A percentile compares a stretch with the other conserved stretches of the same genome.
These are phyloP conservation scores for Metallyticus violacea DNA, from an alignment of 2,888 invertebrate species.

Conservation along the genomic window DNA sequence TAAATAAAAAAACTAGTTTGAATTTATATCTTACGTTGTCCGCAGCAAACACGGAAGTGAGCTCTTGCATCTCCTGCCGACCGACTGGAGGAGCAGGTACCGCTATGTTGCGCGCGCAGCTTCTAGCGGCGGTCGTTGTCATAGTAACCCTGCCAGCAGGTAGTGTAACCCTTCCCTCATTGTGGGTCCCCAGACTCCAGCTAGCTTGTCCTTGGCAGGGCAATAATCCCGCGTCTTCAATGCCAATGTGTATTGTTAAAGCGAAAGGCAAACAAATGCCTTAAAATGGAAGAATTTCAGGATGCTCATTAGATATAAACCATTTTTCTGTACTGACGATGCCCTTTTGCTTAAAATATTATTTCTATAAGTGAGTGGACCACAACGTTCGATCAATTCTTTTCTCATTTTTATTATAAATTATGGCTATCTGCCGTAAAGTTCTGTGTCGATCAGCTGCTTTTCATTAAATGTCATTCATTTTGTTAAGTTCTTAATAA, in stretches of 20 bases:
- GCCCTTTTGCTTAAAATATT: too few relatives aligned
- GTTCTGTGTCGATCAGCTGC: too few relatives aligned
- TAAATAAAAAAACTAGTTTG: too few relatives aligned
- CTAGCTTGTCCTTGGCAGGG: not conserved
- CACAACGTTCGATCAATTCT: too few relatives aligned
- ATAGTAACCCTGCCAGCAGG: not conserved
- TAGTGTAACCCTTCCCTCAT: conserved; percentile 12
- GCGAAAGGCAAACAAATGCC: not conserved
- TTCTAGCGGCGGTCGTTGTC: not conserved
- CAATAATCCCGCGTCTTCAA: not conserved
- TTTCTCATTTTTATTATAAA: too few relatives aligned
- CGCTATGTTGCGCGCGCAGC: conserved; percentile 15
- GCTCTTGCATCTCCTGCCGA: not conserved
- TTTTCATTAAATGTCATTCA: too few relatives aligned
- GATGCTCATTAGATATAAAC: too few relatives aligned
- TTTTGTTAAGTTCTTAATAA: too few relatives aligned
- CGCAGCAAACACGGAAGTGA: not conserved
- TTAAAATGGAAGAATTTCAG: not conserved
- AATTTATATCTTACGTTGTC: not conserved
- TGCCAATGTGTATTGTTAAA: not conserved
- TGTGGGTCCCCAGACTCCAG: not conserved
- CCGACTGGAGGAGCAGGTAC: not conserved
- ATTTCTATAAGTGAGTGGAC: too few relatives aligned
- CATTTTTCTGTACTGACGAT: too few relatives aligned
- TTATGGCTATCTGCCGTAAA: too few relatives aligned